A percentile compares a stretch with the other conserved stretches of the same genome.
Conservation (phyloP, 2,797 vertebrate species). For the Okamejei kenojei region DNA sequence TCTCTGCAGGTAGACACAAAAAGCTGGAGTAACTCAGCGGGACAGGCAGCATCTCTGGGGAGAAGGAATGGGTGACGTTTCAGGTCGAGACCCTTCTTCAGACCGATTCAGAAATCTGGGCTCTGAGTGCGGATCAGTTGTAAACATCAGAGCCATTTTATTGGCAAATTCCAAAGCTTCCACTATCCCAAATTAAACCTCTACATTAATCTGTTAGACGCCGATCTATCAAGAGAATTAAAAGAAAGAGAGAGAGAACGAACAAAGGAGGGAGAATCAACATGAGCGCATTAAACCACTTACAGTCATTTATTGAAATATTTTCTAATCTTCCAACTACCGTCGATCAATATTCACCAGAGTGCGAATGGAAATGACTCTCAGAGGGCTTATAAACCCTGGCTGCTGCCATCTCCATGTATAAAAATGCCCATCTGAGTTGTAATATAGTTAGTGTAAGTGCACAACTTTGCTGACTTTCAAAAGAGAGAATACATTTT, state of each 20-base stretch:
- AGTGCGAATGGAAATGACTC: not conserved
- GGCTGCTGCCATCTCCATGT: not conserved
- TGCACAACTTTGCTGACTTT: not conserved
- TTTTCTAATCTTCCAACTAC: not conserved
- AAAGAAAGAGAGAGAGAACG: not conserved
- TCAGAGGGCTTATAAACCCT: not conserved
- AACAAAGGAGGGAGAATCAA: not conserved
- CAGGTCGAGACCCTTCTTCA: too few relatives aligned
- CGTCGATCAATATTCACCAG: not conserved
- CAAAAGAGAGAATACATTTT: not conserved
- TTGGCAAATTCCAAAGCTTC: not conserved
- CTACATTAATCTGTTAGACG: not conserved
- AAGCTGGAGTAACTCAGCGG: too few relatives aligned
- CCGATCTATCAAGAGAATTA: not conserved
- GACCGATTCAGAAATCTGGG: not conserved
- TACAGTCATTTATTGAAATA: constrained; percentile 25
- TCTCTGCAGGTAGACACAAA: too few relatives aligned
- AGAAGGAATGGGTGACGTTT: too few relatives aligned
- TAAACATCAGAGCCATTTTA: not conserved
- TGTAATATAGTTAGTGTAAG: not conserved
- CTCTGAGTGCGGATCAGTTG: not conserved
- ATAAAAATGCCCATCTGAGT: constrained; percentile 21
- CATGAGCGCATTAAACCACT: constrained; percentile 7
- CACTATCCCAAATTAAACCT: not conserved
- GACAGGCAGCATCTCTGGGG: too few relatives aligned